These are phyloP conservation scores for Erebia palarica DNA, from an alignment of 2,888 invertebrate genomes.

Conservation along the genomic window DNA sequence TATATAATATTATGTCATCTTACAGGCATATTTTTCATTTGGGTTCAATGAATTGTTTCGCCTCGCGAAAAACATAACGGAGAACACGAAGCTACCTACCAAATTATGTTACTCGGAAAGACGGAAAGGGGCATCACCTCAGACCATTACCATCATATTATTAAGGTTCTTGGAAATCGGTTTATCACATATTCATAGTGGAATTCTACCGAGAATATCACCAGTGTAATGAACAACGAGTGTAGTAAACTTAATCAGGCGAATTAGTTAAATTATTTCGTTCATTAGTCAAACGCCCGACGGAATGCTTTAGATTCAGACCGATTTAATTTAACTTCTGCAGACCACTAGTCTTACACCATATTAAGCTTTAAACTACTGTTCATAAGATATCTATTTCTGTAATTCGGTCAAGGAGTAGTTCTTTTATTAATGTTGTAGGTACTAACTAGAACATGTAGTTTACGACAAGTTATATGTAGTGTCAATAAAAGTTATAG, in stretches of 20 bases:
- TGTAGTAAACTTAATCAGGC: conserved; percentile 37
- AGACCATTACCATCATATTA: too few species aligned
- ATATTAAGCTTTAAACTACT: neutral
- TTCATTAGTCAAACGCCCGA: conserved; percentile 41
- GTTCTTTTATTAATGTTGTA: neutral
- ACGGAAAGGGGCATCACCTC: neutral
- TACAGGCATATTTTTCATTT: too few species aligned
- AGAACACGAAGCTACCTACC: too few species aligned
- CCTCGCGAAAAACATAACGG: too few species aligned
- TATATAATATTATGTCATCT: too few species aligned
- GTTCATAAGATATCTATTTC: conserved; percentile 4
- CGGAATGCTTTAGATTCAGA: conserved; percentile 35
- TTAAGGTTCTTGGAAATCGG: neutral
- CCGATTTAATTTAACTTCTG: conserved; percentile 32
- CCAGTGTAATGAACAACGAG: conserved; percentile 24
- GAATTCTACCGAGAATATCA: neutral
- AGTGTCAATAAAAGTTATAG: too few species aligned
- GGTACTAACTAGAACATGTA: neutral
- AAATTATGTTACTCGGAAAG: too few species aligned
- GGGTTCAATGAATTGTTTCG: too few species aligned
- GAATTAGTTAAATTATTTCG: conserved; percentile 41
- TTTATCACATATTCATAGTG: neutral
- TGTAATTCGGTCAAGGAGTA: neutral
- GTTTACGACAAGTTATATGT: neutral
- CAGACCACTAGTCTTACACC: neutral